Conservation (phyloP, 2,888 invertebrate genomes). For the Xestia rhomboidea region DNA sequence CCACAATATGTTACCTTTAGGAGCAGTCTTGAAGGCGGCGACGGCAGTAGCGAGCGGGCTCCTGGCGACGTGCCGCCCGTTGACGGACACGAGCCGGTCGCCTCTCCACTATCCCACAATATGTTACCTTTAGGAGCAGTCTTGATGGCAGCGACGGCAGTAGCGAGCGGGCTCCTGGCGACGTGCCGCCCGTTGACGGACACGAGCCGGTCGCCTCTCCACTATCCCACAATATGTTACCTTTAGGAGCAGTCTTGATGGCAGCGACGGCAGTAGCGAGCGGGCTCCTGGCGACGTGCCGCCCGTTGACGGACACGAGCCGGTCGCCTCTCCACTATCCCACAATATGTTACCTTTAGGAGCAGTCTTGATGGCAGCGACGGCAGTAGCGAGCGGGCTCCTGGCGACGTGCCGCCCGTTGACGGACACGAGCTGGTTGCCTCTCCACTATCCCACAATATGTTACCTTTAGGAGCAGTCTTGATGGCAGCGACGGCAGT, state of each 20-base stretch:
- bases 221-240: background rate
- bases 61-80: conserved; percentile 86
- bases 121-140: too few relatives aligned
- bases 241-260: conserved; percentile 40
- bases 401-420: too few relatives aligned
- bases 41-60: conserved; percentile 76
- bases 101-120: conserved; percentile 73
- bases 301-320: too few relatives aligned
- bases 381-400: too few relatives aligned
- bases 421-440: conserved; percentile 76
- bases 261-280: conserved; percentile 15
- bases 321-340: too few relatives aligned
- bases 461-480: conserved; percentile 33
- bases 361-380: too few relatives aligned
- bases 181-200: too few relatives aligned
- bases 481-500: conserved; percentile 25
- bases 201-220: background rate
- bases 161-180: too few relatives aligned
- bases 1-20: conserved; percentile 16
- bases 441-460: background rate
- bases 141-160: too few relatives aligned
- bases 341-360: too few relatives aligned
- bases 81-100: conserved; percentile 73
- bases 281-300: conserved; percentile 90
- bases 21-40: conserved; percentile 33